Evolutionary conservation across 2,888 invertebrate genomes (phyloP), one percentile per base, ranked within the genome.

Genomic region (Plagodis dolabraria): DNA sequence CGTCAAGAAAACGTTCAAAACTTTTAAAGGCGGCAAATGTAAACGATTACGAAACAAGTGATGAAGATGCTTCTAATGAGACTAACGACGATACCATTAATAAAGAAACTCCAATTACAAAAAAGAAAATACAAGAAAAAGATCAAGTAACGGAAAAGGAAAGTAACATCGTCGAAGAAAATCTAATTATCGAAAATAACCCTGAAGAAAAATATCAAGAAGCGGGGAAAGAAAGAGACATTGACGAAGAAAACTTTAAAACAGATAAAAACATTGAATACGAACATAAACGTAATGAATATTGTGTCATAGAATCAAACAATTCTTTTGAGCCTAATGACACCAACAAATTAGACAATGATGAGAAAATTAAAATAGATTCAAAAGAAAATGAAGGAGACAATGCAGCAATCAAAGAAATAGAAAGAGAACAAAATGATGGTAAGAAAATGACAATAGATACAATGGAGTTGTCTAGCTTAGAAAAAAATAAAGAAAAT

Each of bases 371-470:
- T 43, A 43, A 10, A 47, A 35, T 47, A n/a, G 35, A 35, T 35
- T 35, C 12, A 50, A 40, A 50, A 50, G 38, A 38, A 50, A 50
- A 50, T 35, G 38, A 38, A 50, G 38, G 40, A 50, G 50, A 50
- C 50, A 22, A 40, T 50, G 50, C 50, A 50, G 38, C 38, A 38
- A 50, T 7, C 50, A 35, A 50, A 50, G 50, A 50, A 50, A 40
- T 50, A 50, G 38, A 50, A 50, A 50, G 43, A 50, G 33, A 51
- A 42, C 51, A 43, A 51, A 51, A 51, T 51, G 42, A 51, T 51
- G 51, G 43, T 51, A 40, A 51, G 43, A 51, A 51, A 51, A 51
- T 51, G 51, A 51, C 51, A 50, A 50, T 50, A 51, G 51, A 51
- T 51, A 51, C 43, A 47, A 47, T 47, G 35, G 34, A 47, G 34